phyloP scores from a whole-genome alignment of 2,113 vertebrate species.

The Mixornis gularis region DNA sequence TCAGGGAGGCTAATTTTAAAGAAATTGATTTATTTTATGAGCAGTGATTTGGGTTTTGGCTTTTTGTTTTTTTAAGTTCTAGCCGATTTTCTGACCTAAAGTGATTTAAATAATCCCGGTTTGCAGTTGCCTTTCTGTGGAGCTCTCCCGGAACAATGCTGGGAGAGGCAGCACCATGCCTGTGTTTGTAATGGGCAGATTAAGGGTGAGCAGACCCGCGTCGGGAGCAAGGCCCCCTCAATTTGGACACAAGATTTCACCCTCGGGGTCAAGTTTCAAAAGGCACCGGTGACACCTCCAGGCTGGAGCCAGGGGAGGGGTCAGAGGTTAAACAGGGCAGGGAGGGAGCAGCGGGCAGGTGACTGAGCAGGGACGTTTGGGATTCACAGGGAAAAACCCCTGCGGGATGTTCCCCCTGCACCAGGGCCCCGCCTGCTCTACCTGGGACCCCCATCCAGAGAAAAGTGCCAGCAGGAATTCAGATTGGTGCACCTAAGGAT shows the following conservation, averaged over 20 bases:
- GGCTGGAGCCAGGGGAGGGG: neutral
- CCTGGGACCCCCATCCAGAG: neutral
- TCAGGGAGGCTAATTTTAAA: slow-evolving; percentile 10
- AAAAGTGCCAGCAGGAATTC: neutral
- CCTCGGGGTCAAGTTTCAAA: neutral
- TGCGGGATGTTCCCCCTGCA: rapidly evolving
- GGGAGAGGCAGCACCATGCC: neutral
- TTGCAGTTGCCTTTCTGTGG: neutral
- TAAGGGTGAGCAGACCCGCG: neutral
- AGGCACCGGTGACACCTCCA: neutral
- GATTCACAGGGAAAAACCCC: neutral
- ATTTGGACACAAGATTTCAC: neutral
- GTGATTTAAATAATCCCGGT: neutral
- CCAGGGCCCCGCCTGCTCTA: rapidly evolving
- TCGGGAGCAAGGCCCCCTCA: neutral
- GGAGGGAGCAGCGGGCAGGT: neutral
- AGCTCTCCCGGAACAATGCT: neutral
- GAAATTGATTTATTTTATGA: slow-evolving; percentile 8
- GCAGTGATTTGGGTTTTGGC: neutral
- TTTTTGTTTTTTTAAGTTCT: neutral
- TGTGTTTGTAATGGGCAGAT: neutral
- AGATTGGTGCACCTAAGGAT: rapidly evolving
- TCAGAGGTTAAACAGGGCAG: neutral
- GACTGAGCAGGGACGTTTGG: rapidly evolving
- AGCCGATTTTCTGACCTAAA: neutral